Evolutionary conservation across 2,113 vertebrate genomes (phyloP), one percentile per base, ranked within the genome.

Genomic region (Machaerirhynchus nigripectus): DNA sequence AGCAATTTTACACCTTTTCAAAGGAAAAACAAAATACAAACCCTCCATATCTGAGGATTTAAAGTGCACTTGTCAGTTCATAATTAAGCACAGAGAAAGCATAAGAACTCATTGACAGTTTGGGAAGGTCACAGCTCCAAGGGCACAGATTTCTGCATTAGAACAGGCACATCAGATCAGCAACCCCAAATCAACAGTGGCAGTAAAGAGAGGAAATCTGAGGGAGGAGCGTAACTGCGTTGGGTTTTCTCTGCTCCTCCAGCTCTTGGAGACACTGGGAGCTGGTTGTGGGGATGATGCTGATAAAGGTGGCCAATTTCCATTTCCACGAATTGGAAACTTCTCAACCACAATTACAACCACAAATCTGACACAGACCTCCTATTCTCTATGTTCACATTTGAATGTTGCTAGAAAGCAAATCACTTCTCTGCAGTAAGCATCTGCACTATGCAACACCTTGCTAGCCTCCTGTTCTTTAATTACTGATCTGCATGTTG

Each of bases 121-220:
- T n/a, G 47, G 56, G 18, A 74, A 69, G 11, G 18, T 28, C 1
- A 1, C 10, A 18, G 28, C 22, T 93, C 22, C 28, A 70, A 82
- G 79, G 15, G 18, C 70, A 39, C 12, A 39, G 13, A 59, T 16
- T 17, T 75, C 46, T 78, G 22, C 1, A 2, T 44, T 39, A 50
- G 31, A 71, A 60, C 5, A 70, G 44, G 23, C 26, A 37, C 7
- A 8, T 61, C 22, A 69, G 13, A 81, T 49, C 46, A 79, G 56
- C 33, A 71, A 10, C 7, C 13, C 20, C 24, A 79, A 68, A 63
- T 1, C 4, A 42, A 26, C 6, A 56, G 14, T 0, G 1, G 16
- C 1, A 52, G 37, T 11, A n/a, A 53, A 42, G 23, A 67, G 40
- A 49, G 52, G 21, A 27, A n/a, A 67, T n/a, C 21, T 40, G 56